Conservation (phyloP, 92 coral and sea anemone species). For the Palythoa caribaeorum region DNA sequence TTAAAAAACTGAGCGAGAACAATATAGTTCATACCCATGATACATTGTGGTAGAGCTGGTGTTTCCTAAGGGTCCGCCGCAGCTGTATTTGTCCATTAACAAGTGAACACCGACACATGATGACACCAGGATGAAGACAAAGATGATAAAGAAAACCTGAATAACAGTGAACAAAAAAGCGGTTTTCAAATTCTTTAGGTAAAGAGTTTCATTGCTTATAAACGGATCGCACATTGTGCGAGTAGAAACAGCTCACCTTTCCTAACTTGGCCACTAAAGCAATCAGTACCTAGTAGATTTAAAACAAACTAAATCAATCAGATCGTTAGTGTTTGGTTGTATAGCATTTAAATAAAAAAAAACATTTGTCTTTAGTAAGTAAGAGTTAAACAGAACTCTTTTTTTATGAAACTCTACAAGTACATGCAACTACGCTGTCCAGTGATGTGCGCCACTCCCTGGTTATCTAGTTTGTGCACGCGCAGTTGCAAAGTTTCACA, state of each 20-base stretch:
- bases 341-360: too few relatives aligned
- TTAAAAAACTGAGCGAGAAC: background rate
- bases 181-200: background rate
- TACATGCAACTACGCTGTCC: too few relatives aligned
- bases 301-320: background rate
- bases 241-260: constrained; percentile 8
- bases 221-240: background rate
- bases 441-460: too few relatives aligned
- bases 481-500: too few relatives aligned
- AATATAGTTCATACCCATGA: constrained; percentile 63
- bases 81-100: constrained; percentile 81
- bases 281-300: constrained; percentile 35
- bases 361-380: too few relatives aligned
- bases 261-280: constrained; percentile 40
- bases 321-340: background rate
- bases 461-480: too few relatives aligned
- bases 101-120: constrained; percentile 78
- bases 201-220: background rate
- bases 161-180: constrained; percentile 1
- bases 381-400: too few relatives aligned
- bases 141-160: constrained; percentile 84
- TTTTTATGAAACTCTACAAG: too few relatives aligned
- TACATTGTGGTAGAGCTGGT: constrained; percentile 55
- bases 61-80: constrained; percentile 68
- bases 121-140: constrained; percentile 80